phyloP scores from a whole-genome alignment of 2,888 invertebrate genomes.

The Drosophila mettleri region DNA sequence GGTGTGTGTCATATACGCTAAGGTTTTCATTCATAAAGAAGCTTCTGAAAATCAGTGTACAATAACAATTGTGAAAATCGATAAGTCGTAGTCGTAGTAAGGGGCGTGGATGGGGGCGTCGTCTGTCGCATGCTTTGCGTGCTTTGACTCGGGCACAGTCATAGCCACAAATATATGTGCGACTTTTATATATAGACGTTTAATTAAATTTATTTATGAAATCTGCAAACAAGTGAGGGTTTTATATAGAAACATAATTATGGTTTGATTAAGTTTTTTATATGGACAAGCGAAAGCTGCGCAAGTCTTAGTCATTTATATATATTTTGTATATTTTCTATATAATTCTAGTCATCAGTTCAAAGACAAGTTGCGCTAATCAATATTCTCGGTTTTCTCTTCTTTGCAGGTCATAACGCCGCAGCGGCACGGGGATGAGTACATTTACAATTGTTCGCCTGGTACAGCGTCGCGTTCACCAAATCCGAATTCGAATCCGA shows the following conservation, averaged over 20 bases:
- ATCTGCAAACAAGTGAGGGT: background rate
- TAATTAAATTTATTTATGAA: background rate
- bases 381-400: conserved; percentile 6
- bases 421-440: conserved; percentile 90
- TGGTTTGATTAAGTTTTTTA: too few relatives aligned
- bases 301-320: too few relatives aligned
- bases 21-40: conserved; percentile 28
- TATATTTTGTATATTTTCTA: background rate
- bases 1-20: conserved; percentile 46
- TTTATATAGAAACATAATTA: background rate
- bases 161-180: background rate
- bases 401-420: conserved; percentile 88
- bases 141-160: conserved; percentile 18
- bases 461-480: conserved; percentile 44
- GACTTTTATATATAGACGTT: background rate
- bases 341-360: background rate
- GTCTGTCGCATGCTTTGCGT: conserved; percentile 13
- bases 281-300: too few relatives aligned
- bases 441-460: conserved; percentile 88
- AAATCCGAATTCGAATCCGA: too few relatives aligned
- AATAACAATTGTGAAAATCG: conserved; percentile 55
- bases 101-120: conserved; percentile 6
- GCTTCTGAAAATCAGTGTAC: background rate
- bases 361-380: too few relatives aligned
- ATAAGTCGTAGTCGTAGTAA: conserved; percentile 36